phyloP scores from a whole-genome alignment of 2,888 invertebrate species.

The Criorhina ranunculi region DNA sequence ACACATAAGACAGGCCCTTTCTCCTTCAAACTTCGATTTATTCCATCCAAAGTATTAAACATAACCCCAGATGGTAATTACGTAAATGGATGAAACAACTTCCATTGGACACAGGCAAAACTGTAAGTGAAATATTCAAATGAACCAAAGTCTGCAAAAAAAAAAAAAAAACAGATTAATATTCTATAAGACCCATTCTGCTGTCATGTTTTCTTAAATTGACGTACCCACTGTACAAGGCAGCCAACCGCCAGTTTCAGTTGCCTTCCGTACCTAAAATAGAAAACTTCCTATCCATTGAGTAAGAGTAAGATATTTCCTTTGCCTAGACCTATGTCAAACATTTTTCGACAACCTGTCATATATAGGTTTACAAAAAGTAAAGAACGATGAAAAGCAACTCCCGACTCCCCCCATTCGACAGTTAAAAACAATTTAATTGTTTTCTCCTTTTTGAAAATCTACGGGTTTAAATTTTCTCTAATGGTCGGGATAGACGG shows the following conservation, averaged over 20 bases:
- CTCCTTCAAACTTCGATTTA: not conserved
- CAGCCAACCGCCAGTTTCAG: conserved; percentile 1
- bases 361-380: conserved; percentile 27
- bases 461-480: not conserved
- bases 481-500: too few relatives aligned
- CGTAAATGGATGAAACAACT: not conserved
- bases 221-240: conserved; percentile 3
- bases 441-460: not conserved
- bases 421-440: not conserved
- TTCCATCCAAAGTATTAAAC: not conserved
- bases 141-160: not conserved
- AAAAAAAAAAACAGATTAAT: too few relatives aligned
- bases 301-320: conserved; percentile 9
- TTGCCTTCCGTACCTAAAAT: not conserved
- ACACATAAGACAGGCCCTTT: too few relatives aligned
- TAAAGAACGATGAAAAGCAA: not conserved
- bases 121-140: not conserved
- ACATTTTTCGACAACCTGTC: conserved; percentile 43
- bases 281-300: not conserved
- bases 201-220: conserved; percentile 37
- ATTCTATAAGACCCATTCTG: not conserved
- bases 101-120: not conserved
- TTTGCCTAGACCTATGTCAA: conserved; percentile 37
- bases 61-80: conserved; percentile 1
- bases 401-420: not conserved